Evolutionary conservation across 1,140 invertebrate genomes (phyloP).

Genomic region (Helicoverpa armigera): DNA sequence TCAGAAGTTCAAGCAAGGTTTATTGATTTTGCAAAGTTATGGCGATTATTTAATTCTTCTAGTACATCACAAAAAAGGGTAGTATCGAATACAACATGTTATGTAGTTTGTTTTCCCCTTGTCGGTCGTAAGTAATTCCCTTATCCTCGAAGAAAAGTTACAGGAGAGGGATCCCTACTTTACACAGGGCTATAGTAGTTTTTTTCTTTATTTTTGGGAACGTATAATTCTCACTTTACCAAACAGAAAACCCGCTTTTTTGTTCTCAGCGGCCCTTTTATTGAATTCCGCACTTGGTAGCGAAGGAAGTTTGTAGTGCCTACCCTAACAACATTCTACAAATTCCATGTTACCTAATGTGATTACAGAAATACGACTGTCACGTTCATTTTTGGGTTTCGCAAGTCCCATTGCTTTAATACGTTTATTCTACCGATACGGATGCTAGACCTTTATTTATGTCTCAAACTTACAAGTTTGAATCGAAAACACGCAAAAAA

Average conservation of each 20-base stretch:
- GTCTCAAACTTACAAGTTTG: constrained; percentile 31
- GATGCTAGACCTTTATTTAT: constrained; percentile 37
- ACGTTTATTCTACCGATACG: constrained; percentile 22
- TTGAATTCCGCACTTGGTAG: constrained; percentile 77
- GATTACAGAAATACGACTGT: constrained; percentile 55
- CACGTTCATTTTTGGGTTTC: constrained; percentile 46
- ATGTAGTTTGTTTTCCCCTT: constrained; percentile 69
- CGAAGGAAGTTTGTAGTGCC: constrained; percentile 69
- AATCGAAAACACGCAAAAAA: constrained; percentile 39
- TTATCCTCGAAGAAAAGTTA: constrained; percentile 71
- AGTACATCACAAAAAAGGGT: constrained; percentile 56
- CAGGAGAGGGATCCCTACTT: constrained; percentile 63
- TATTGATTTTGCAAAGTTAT: constrained; percentile 10
- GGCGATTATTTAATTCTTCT: constrained; percentile 16
- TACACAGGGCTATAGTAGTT: constrained; percentile 65
- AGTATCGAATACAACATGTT: constrained; percentile 64
- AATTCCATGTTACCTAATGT: constrained; percentile 65
- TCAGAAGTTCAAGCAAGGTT: constrained; percentile 17
- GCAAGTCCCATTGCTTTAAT: constrained; percentile 41
- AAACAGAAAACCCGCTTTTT: constrained; percentile 64
- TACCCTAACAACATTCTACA: constrained; percentile 69
- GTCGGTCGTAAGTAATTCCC: constrained; percentile 74
- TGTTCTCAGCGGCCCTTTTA: constrained; percentile 68
- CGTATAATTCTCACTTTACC: constrained; percentile 77
- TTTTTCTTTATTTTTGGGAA: constrained; percentile 69